Evolutionary conservation across 2,797 vertebrate genomes (phyloP), one percentile per base, ranked within the genome.

Genomic region (Philypnodon macrostomus): DNA sequence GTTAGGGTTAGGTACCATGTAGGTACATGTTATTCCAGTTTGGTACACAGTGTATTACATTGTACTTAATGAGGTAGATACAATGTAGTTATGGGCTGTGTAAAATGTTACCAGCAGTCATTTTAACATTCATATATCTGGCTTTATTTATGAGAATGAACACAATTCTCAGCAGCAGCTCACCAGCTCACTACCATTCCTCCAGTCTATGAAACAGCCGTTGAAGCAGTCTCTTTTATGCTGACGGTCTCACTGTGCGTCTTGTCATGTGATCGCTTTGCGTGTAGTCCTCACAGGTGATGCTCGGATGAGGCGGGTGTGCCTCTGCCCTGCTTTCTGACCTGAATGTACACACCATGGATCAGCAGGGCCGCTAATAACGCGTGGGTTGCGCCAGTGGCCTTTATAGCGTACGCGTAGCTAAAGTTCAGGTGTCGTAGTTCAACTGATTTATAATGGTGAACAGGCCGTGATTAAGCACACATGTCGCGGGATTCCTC

Each of bases 401-500:
- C 90, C 88, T 90, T 91, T 90, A 85, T 79, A 80, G 66, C 56
- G 53, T 49, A 81, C 73, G 42, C 56, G 31, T 74, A 74, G 79
- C n/a, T 87, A 90, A 91, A 90, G 88, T 90, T 91, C 88, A 90
- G 83, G 80, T 90, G 88, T 88, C 88, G 80, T 72, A 82, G 88
- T 88, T 89, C 85, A 90, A 90, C 84, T 90, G 88, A 90, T 91
- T 91, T 90, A 91, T 91, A 90, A 90, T 88, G 77, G 85, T 53
- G 80, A 86, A 31, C 67, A 41, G 63, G 69, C 61, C 14, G 58
- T 90, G 87, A 90, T 90, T 74, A 88, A 91, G 87, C 78, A 71
- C 66, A 67, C 79, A 81, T 83, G 87, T 85, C 83, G 53, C 27
- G 38, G 57, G 74, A 85, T 85, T 87, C 76, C 85, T 87, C 86